Evolutionary conservation across 2,797 vertebrate genomes (phyloP).

Genomic region (Oreochromis mossambicus): DNA sequence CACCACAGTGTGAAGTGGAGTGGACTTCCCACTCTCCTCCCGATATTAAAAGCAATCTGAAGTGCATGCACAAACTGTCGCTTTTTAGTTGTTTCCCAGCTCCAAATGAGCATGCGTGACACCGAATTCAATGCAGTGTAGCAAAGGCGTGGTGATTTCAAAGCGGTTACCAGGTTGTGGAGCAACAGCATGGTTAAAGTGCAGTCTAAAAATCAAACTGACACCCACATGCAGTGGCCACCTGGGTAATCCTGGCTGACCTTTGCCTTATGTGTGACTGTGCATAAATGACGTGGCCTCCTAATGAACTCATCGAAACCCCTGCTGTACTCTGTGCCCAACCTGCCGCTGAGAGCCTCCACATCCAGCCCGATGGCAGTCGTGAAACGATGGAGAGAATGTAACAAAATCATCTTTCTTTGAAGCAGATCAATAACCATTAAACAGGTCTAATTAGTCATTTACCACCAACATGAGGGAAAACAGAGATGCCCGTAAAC

Average conservation of each 20-base stretch:
- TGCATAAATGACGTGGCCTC: slow-evolving; percentile 68
- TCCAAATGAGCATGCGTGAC: slow-evolving; percentile 5
- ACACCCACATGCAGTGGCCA: slow-evolving; percentile 62
- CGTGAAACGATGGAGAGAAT: neutral
- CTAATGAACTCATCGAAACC: slow-evolving; percentile 73
- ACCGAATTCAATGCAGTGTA: slow-evolving; percentile 12
- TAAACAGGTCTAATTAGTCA: neutral
- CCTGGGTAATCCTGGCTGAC: slow-evolving; percentile 69
- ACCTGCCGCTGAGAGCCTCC: slow-evolving; percentile 30
- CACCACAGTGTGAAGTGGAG: slow-evolving; percentile 29
- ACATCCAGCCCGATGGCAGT: slow-evolving; percentile 9
- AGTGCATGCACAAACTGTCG: neutral
- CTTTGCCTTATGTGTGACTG: slow-evolving; percentile 67
- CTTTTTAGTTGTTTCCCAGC: neutral
- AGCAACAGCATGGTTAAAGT: slow-evolving; percentile 30
- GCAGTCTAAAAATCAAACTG: slow-evolving; percentile 62
- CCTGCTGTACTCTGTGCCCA: slow-evolving; percentile 40
- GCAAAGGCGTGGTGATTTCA: slow-evolving; percentile 20
- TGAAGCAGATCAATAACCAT: neutral
- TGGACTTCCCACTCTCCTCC: slow-evolving; percentile 23
- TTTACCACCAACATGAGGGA: neutral
- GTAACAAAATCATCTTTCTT: neutral
- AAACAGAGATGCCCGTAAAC: neutral
- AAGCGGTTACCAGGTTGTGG: slow-evolving; percentile 22
- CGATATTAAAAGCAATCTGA: slow-evolving; percentile 18